Percentiles rank a stretch among this genome's conserved stretches.
phyloP scores from a whole-genome alignment of 2,888 invertebrate species.

The Ferrisia virgata region DNA sequence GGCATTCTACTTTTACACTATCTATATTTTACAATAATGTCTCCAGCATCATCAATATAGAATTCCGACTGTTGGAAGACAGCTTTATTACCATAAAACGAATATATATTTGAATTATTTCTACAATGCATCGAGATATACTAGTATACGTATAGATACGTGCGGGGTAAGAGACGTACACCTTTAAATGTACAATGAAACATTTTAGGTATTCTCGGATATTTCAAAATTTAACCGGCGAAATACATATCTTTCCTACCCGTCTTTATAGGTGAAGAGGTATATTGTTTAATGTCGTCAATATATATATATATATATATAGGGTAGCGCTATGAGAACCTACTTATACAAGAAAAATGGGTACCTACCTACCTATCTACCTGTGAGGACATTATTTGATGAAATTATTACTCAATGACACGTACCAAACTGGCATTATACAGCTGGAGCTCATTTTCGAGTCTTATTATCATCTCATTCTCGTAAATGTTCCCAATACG shows the following conservation, averaged over 20 bases:
- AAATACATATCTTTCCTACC: background rate
- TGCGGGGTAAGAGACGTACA: background rate
- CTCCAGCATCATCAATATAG: conserved; percentile 30
- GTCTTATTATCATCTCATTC: too few species aligned
- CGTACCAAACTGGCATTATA: too few species aligned
- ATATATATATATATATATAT: too few species aligned
- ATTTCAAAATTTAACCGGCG: background rate
- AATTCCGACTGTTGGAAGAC: conserved; percentile 26
- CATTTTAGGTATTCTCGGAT: conserved; percentile 2
- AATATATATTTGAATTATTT: conserved; percentile 26
- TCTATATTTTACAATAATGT: conserved; percentile 30
- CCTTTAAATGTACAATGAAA: conserved; percentile 7
- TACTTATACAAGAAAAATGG: too few species aligned
- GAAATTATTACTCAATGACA: too few species aligned
- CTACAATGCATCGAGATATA: background rate
- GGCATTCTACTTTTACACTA: conserved; percentile 18
- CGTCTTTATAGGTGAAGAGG: background rate
- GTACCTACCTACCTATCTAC: too few species aligned
- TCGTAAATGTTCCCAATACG: too few species aligned
- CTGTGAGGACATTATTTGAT: too few species aligned
- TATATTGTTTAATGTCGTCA: background rate
- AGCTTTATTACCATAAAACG: conserved; percentile 28
- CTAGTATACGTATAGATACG: background rate
- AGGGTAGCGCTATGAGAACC: too few species aligned
- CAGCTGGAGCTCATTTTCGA: too few species aligned